Evolutionary conservation across 2,888 invertebrate species (phyloP), one percentile per base, ranked within the genome.

Genomic region (Platypus cylindrus): DNA sequence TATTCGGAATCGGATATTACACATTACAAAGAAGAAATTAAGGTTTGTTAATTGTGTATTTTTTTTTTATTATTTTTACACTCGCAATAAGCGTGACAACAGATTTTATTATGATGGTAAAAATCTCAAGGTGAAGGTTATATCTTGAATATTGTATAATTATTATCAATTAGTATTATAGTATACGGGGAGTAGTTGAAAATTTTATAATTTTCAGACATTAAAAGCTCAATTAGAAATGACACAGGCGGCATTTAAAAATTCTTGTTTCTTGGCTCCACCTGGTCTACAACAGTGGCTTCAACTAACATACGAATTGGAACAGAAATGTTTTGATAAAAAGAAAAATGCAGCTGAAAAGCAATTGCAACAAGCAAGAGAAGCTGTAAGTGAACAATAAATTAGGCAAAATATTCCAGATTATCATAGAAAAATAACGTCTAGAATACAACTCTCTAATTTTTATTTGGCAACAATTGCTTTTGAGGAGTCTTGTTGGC

Each of bases 261-360:
- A 86, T 56, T 71, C 85, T 36, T 86, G 86, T 57, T 89, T 87
- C 85, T 76, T 84, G 14, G 87, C 93, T 1, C 89, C 91, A 0
- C 68, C 75, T 1, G 85, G 85, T 2, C 67, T 97, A 4, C 95
- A 95, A 56, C 83, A 86, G 45, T 94, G 95, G 90, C 66, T 98
- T 11, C 93, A 97, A 58, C 67, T 91, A 31, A 97, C 95, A 0
- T 90, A 95, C 62, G 97, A 98, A 66, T 71, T 91, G 38, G 98
- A 98, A 64, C 84, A 87, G 62, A 76, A 82, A 47, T 67, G 82
- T 12, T 93, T 90, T 58, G 71, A 83, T 39, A 76, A 82, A 48
- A 93, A 94, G 63, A 83, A 83, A 59, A 69, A 76, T 44, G 65
- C 71, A 25, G 91, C 90, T 0, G 86, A 91, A 48, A 67, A 75